Percentiles rank a stretch among this genome's conserved stretches.
Conservation (phyloP, 2,888 invertebrate species). For the Phyllotreta striolata region DNA sequence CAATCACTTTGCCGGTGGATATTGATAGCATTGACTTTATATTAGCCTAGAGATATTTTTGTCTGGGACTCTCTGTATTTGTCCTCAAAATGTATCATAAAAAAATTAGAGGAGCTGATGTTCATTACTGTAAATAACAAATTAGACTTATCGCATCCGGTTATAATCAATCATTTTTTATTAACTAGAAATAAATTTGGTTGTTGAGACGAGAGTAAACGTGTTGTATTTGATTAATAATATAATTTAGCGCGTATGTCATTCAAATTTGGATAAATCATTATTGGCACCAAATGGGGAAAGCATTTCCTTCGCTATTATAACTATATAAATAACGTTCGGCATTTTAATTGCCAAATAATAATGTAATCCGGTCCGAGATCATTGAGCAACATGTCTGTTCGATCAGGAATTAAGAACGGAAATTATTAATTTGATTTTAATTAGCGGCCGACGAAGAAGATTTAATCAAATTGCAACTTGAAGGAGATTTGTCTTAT, state of each 20-base stretch:
- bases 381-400: constrained; percentile 7
- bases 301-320: constrained; percentile 13
- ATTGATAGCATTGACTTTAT: constrained; percentile 59
- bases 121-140: too few species aligned
- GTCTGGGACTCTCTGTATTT: too few species aligned
- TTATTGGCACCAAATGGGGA: constrained; percentile 12
- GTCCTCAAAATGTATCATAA: too few species aligned
- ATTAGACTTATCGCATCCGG: too few species aligned
- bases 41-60: too few species aligned
- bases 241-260: constrained; percentile 13
- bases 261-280: constrained; percentile 22
- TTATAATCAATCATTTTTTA: too few species aligned
- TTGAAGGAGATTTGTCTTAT: neutral
- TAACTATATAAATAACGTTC: constrained; percentile 12
- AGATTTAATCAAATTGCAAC: neutral
- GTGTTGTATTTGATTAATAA: neutral
- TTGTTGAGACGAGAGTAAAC: too few species aligned
- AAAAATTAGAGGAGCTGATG: too few species aligned
- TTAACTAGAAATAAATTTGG: too few species aligned
- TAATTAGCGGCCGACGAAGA: neutral
- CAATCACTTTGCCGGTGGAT: constrained; percentile 59
- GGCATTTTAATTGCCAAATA: constrained; percentile 18
- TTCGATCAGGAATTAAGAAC: constrained; percentile 10
- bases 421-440: constrained; percentile 14
- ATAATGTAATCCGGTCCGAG: constrained; percentile 8